Conservation (phyloP, 2,113 vertebrate genomes). For the Pollimyrus isidori region DNA sequence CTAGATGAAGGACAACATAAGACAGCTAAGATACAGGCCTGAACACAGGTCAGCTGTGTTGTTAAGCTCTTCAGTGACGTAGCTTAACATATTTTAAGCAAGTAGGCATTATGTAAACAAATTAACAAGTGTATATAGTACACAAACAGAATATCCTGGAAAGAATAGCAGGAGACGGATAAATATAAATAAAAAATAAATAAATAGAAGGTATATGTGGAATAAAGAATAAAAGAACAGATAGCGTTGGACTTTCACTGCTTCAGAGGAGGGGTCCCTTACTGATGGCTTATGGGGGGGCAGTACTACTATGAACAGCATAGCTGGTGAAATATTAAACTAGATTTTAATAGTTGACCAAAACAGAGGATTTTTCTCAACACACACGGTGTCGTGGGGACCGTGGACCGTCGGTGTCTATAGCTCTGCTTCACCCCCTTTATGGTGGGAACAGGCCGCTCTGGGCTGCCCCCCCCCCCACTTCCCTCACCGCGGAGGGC, state of each 20-base stretch:
- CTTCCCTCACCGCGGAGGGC: not conserved
- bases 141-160: not conserved
- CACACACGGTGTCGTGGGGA: not conserved
- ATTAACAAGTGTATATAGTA: not conserved
- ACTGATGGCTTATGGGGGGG: not conserved
- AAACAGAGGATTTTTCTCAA: not conserved
- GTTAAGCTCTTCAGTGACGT: not conserved
- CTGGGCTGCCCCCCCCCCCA: not conserved
- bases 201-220: not conserved
- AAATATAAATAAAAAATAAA: not conserved
- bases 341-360: not conserved
- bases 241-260: not conserved
- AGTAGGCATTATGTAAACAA: not conserved
- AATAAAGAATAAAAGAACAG: not conserved
- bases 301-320: not conserved
- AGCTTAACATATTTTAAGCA: not conserved
- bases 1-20: not conserved
- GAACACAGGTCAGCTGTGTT: not conserved
- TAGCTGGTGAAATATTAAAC: not conserved
- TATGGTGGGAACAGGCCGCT: slow-evolving; percentile 8
- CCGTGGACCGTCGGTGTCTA: not conserved
- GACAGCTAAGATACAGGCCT: not conserved
- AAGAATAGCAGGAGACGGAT: not conserved
- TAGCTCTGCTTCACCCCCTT: not conserved
- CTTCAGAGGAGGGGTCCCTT: not conserved